Evolutionary conservation across 2,113 vertebrate genomes (phyloP).

Genomic region (Mustela nigripes): DNA sequence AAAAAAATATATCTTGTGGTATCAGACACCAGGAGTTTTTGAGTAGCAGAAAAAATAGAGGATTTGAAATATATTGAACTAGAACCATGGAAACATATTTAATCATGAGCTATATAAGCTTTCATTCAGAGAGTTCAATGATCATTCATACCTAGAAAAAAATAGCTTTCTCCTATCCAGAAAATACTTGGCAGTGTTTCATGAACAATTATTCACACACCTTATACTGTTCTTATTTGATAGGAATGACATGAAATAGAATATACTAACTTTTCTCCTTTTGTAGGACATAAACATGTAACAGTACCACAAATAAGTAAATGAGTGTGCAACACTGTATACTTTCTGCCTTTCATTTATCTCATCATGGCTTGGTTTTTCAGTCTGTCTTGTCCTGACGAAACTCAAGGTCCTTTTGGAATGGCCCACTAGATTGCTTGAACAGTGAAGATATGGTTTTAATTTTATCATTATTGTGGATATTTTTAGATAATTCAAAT

Average conservation of each 20-base stretch:
- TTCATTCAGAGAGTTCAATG: not conserved
- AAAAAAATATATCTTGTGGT: not conserved
- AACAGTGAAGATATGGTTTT: not conserved
- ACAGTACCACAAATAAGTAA: not conserved
- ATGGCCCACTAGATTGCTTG: not conserved
- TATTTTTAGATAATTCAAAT: constrained; percentile 22
- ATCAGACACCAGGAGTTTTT: not conserved
- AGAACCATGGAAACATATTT: not conserved
- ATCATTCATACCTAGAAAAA: not conserved
- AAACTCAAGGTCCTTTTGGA: not conserved
- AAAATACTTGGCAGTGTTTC: not conserved
- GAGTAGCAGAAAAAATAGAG: not conserved
- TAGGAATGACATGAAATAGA: not conserved
- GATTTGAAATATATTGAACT: not conserved
- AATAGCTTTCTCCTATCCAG: not conserved
- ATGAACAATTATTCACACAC: not conserved
- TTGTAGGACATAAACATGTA: not conserved
- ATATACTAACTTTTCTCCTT: not conserved
- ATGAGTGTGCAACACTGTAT: not conserved
- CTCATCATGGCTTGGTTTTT: not conserved
- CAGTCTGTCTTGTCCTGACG: not conserved
- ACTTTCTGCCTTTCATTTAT: not conserved
- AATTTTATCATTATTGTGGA: not conserved
- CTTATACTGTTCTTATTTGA: not conserved
- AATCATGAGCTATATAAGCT: not conserved